A percentile compares a stretch with the other conserved stretches of the same genome.
Conservation (phyloP, 2,113 vertebrate genomes). For the Odocoileus virginianus region DNA sequence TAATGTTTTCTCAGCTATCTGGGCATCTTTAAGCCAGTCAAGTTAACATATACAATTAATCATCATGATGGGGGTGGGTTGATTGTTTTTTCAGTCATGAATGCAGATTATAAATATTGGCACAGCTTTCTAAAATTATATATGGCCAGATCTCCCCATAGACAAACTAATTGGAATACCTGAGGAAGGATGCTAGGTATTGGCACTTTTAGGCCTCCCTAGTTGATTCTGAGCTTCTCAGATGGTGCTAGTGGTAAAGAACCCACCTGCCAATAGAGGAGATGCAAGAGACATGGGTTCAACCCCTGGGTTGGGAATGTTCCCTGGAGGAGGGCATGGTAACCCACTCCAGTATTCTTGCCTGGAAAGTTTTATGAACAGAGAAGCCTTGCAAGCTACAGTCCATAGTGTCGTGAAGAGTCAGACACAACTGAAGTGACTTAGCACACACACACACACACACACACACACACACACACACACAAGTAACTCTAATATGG, state of each 20-base stretch:
- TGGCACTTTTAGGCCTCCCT: background rate
- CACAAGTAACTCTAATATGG: background rate
- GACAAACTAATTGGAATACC: background rate
- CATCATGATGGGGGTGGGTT: background rate
- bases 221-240: background rate
- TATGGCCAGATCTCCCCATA: background rate
- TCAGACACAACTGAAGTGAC: background rate
- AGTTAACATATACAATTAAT: background rate
- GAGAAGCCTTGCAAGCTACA: background rate
- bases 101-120: background rate
- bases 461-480: background rate
- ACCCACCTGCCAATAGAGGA: background rate
- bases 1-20: background rate
- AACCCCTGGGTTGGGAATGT: background rate
- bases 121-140: background rate
- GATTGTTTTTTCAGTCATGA: background rate
- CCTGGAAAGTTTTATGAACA: background rate
- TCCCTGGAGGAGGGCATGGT: background rate
- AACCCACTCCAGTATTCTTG: background rate
- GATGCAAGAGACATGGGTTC: background rate
- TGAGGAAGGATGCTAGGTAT: background rate
- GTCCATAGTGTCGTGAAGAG: background rate
- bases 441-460: background rate
- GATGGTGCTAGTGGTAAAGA: background rate
- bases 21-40: background rate